Percentiles rank a stretch among this genome's conserved stretches.
Conservation (phyloP, 1,140 invertebrate genomes). For the Ceratina australensis region DNA sequence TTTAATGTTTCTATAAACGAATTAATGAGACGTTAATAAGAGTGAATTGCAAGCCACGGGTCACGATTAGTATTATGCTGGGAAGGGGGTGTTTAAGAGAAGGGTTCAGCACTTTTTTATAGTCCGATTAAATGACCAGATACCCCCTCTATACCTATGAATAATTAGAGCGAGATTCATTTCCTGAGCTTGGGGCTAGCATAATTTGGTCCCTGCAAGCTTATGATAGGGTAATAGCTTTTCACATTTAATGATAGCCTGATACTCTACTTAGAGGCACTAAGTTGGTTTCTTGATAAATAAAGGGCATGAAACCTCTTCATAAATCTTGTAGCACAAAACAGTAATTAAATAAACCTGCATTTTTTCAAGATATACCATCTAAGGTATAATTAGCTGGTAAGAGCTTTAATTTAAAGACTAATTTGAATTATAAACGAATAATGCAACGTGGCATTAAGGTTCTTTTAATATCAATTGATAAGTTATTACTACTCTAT, state of each 20-base stretch:
- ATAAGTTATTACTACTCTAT: no score
- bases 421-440: no score
- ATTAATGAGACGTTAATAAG: background rate
- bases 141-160: background rate
- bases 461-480: no score
- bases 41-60: background rate
- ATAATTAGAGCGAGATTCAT: background rate
- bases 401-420: no score
- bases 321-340: no score
- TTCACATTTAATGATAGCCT: background rate
- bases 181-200: background rate
- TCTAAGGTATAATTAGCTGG: no score
- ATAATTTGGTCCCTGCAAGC: background rate
- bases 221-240: background rate
- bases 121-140: conserved; percentile 9
- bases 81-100: background rate
- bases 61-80: background rate
- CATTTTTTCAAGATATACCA: no score
- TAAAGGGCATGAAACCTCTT: no score
- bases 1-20: background rate
- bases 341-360: no score
- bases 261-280: no score
- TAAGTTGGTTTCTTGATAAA: no score
- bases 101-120: background rate
- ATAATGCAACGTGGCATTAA: no score